Percentiles rank a stretch among this genome's conserved stretches.
phyloP scores from a whole-genome alignment of 2,113 vertebrate species.

The Seriola aureovittata region DNA sequence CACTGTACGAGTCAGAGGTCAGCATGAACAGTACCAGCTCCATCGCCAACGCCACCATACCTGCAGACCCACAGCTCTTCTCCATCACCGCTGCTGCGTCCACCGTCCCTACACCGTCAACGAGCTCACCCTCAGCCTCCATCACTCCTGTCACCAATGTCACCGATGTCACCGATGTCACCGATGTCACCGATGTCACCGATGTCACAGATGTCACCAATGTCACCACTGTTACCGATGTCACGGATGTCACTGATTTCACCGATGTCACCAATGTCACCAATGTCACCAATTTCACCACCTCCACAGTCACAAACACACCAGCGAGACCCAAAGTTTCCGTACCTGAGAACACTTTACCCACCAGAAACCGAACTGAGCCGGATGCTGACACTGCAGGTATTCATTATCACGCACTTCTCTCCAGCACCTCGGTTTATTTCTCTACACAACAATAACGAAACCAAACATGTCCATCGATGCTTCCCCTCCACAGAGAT shows the following conservation, averaged over 20 bases:
- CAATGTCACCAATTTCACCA: no score
- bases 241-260: no score
- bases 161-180: no score
- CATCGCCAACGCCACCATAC: conserved; percentile 1
- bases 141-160: background rate
- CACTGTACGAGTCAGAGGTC: conserved; percentile 56
- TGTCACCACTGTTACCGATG: no score
- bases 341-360: background rate
- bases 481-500: conserved; percentile 64
- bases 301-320: background rate
- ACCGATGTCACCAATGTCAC: no score
- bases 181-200: no score
- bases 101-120: background rate
- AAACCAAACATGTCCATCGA: no score
- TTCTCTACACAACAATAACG: background rate
- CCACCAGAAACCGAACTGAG: background rate
- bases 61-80: conserved; percentile 3
- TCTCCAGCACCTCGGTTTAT: background rate
- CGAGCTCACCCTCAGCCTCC: background rate
- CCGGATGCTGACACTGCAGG: conserved; percentile 44
- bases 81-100: conserved; percentile 14
- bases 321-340: background rate
- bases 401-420: conserved; percentile 15
- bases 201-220: no score
- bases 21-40: conserved; percentile 27